Evolutionary conservation across 2,888 invertebrate species (phyloP), one percentile per base, ranked within the genome.

Genomic region (Vesta saturnalis): DNA sequence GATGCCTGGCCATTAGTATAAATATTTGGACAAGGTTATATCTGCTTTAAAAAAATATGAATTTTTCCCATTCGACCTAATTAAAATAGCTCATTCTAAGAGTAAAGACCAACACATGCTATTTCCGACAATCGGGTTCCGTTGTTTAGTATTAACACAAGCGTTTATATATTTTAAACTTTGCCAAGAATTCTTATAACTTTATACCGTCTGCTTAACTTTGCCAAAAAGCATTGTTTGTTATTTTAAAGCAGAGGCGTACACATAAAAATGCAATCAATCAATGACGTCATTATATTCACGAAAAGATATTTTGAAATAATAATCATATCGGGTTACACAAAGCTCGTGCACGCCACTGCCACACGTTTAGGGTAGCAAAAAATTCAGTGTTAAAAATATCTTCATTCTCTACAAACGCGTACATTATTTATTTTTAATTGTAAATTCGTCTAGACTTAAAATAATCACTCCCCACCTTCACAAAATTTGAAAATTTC

Each of bases 81-180:
- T 52, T 52, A 52, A 19, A 52, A 19, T 19, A 52, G 18, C 16
- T 2, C n/a, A n/a, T n/a, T 39, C 39, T 39, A 39, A 1, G 39
- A 39, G 39, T 39, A 8, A 39, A 49, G 30, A 23, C 23, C 35
- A 35, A 23, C 14, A 35, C 47, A 64, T 69, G 71, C 72, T 72
- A 72, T 72, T 72, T 72, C 72, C 70, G 61, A 60, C 56, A 21
- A 16, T 30, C 23, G 69, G 72, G 70, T 69, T 71, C 69, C 68
- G 57, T 61, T 67, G 66, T 71, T 66, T 56, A 60, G 54, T 55
- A 66, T 57, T 56, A 61, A 64, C 61, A 46, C 49, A 57, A 58
- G 58, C 62, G 57, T n/a, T 18, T 60, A 54, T 60, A 18, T 62
- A 57, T 62, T 55, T 52, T 55, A 43, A 52, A 55, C 56, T 60